These are phyloP conservation scores for Chlorops oryzae DNA, from an alignment of 1,140 invertebrate species.

Conservation along the genomic window DNA sequence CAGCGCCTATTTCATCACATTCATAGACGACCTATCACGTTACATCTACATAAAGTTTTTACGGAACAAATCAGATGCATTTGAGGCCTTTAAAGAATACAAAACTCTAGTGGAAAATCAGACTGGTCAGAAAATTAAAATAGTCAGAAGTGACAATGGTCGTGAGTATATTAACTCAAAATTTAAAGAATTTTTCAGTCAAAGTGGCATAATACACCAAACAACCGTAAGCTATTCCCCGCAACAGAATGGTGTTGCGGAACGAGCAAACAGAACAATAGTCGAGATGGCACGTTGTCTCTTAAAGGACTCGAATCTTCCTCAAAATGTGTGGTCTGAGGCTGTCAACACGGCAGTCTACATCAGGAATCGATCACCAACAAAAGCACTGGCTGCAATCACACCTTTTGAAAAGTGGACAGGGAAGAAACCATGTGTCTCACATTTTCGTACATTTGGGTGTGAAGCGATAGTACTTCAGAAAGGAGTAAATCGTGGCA, in stretches of 20 bases:
- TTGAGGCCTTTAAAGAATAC: conserved; percentile 8
- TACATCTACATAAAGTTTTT: conserved; percentile 3
- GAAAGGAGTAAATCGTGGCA: conserved; percentile 31
- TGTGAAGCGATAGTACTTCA: conserved; percentile 32
- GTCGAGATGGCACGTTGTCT: conserved; percentile 26
- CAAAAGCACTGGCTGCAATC: neutral
- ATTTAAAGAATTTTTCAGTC: conserved; percentile 22
- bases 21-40: conserved; percentile 28
- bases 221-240: conserved; percentile 42
- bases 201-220: conserved; percentile 41
- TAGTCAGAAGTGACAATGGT: conserved; percentile 43
- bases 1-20: conserved; percentile 31
- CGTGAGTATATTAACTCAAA: conserved; percentile 36
- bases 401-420: conserved; percentile 11
- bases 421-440: conserved; percentile 27
- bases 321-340: conserved; percentile 49
- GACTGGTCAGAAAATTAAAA: conserved; percentile 33
- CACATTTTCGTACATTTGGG: conserved; percentile 37
- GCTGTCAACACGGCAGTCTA: conserved; percentile 37
- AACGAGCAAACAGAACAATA: conserved; percentile 27
- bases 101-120: conserved; percentile 17
- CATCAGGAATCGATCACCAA: conserved; percentile 15
- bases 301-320: conserved; percentile 28
- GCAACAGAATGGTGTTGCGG: conserved; percentile 46
- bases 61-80: conserved; percentile 14